Evolutionary conservation across 92 coral and sea anemone genomes (phyloP).

Genomic region (Palythoa caribaeorum): DNA sequence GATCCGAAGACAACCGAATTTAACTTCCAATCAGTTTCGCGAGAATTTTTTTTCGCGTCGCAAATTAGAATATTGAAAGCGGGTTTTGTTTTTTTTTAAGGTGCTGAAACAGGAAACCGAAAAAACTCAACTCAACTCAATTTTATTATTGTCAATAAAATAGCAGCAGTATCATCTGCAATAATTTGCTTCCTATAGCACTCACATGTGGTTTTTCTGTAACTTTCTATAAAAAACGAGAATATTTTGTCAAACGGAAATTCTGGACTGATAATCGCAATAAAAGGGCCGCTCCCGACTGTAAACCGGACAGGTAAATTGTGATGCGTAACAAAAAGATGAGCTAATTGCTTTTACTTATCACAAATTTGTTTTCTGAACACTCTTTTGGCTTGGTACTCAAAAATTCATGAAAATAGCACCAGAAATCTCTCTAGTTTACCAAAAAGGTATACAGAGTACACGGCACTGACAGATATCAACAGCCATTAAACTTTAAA

Average conservation of each 20-base stretch:
- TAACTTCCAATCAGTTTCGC: not conserved
- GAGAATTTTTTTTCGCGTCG: constrained; percentile 39
- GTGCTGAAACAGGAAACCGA: constrained; percentile 49
- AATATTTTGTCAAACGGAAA: constrained; percentile 52
- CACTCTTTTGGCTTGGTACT: not conserved
- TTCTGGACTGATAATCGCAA: constrained; percentile 58
- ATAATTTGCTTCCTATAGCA: not conserved
- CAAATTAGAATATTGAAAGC: constrained; percentile 64
- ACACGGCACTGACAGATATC: constrained; percentile 6
- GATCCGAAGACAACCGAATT: not conserved
- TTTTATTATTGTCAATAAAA: not conserved
- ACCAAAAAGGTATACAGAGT: not conserved
- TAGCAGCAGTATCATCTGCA: not conserved
- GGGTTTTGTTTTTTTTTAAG: constrained; percentile 50
- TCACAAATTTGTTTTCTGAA: constrained; percentile 47
- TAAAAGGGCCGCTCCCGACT: constrained; percentile 17
- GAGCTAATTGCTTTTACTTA: constrained; percentile 57
- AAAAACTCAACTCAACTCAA: no score
- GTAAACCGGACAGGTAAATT: constrained; percentile 61
- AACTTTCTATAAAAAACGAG: constrained; percentile 39
- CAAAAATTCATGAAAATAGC: not conserved
- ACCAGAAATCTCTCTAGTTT: not conserved
- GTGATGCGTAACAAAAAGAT: constrained; percentile 28
- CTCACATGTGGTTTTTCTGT: constrained; percentile 61
- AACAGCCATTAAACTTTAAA: constrained; percentile 11